Conservation (phyloP, 2,888 invertebrate genomes). For the Agrochola lychnidis region DNA sequence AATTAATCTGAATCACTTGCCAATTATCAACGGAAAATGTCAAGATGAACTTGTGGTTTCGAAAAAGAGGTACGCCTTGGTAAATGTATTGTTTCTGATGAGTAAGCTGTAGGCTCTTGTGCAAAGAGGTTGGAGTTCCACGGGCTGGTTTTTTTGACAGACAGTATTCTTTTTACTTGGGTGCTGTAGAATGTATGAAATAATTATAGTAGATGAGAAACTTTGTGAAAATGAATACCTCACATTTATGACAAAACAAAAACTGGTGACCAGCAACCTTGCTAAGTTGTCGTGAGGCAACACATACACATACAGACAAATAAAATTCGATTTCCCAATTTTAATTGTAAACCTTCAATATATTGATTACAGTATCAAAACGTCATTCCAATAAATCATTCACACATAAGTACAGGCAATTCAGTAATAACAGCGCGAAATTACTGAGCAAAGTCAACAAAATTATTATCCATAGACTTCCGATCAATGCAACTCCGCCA, state of each 20-base stretch:
- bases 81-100: slow-evolving; percentile 50
- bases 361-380: slow-evolving; percentile 18
- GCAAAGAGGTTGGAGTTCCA: slow-evolving; percentile 30
- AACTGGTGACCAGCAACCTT: slow-evolving; percentile 20
- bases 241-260: slow-evolving; percentile 11
- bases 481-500: slow-evolving; percentile 54
- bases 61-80: slow-evolving; percentile 66
- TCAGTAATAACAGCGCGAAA: slow-evolving; percentile 38
- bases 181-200: slow-evolving; percentile 15
- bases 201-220: slow-evolving; percentile 2
- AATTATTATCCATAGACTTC: slow-evolving; percentile 57
- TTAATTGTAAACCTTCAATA: slow-evolving; percentile 18
- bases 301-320: not conserved
- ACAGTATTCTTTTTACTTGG: slow-evolving; percentile 20
- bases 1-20: slow-evolving; percentile 68
- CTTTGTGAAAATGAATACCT: not conserved
- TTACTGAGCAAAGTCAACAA: slow-evolving; percentile 47
- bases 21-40: slow-evolving; percentile 72
- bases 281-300: not conserved
- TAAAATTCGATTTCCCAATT: slow-evolving; percentile 21
- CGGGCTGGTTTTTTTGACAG: slow-evolving; percentile 25
- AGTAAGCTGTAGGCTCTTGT: slow-evolving; percentile 42
- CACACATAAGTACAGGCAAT: slow-evolving; percentile 36
- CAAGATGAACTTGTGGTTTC: slow-evolving; percentile 74
- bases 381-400: slow-evolving; percentile 27